A percentile compares a stretch with the other conserved stretches of the same genome.
Evolutionary conservation across 1,140 invertebrate genomes (phyloP).

Genomic region (Sinella curviseta): DNA sequence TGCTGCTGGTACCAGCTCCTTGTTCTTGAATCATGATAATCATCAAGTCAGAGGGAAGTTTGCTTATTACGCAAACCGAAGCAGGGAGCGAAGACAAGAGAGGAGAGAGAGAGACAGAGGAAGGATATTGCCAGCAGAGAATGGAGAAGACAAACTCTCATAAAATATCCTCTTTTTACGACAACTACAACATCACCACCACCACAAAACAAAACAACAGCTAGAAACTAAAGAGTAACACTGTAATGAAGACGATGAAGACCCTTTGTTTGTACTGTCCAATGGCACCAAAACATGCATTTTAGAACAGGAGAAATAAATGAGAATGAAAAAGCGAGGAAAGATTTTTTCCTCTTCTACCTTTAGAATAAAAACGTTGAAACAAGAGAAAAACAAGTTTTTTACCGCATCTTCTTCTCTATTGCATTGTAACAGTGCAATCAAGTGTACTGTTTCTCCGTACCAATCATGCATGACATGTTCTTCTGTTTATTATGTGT

Average conservation of each 20-base stretch:
- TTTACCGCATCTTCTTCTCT: not conserved
- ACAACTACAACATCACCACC: slow-evolving; percentile 1
- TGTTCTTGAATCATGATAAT: slow-evolving; percentile 25
- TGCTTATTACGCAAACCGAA: slow-evolving; percentile 2
- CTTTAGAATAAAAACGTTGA: not conserved
- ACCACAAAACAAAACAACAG: not conserved
- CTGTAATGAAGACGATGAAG: not conserved
- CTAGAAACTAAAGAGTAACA: not conserved
- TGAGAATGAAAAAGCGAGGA: not conserved
- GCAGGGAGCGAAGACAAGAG: slow-evolving; percentile 14
- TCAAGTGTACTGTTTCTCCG: not conserved
- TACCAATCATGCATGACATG: slow-evolving; percentile 12
- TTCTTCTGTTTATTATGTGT: not conserved
- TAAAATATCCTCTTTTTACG: slow-evolving; percentile 14
- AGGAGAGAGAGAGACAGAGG: not conserved
- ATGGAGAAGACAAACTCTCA: not conserved
- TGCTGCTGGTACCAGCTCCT: slow-evolving; percentile 11
- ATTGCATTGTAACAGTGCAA: slow-evolving; percentile 6
- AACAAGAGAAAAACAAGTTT: not conserved
- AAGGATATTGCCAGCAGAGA: too few species aligned
- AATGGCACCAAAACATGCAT: not conserved
- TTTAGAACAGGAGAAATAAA: slow-evolving; percentile 2
- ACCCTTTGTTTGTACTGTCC: not conserved
- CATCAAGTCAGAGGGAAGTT: slow-evolving; percentile 25
- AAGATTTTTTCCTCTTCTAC: not conserved